A percentile compares a stretch with the other conserved stretches of the same genome.
These are phyloP conservation scores for Poicephalus meyeri DNA, from an alignment of 2,113 vertebrate genomes.

Conservation along the genomic window DNA sequence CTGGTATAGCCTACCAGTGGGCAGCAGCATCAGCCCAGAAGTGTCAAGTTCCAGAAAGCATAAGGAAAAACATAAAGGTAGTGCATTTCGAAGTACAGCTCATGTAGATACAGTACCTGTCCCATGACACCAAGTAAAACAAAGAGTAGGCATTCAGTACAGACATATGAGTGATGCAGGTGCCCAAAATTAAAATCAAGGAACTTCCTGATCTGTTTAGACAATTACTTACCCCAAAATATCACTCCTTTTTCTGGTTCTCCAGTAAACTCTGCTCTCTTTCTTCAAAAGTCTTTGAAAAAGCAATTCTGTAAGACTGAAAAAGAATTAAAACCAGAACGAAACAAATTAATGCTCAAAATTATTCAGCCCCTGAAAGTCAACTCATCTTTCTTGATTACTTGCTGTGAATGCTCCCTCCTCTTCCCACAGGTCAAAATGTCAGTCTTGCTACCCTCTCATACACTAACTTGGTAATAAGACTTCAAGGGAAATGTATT, in stretches of 20 bases:
- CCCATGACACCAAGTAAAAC: background rate
- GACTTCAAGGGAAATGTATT: background rate
- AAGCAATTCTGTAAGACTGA: background rate
- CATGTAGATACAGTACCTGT: background rate
- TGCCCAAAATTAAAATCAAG: background rate
- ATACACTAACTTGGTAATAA: background rate
- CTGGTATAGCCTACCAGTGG: background rate
- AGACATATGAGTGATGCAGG: background rate
- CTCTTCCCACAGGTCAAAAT: background rate
- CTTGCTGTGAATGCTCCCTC: background rate
- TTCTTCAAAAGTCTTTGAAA: background rate
- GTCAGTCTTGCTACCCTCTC: background rate
- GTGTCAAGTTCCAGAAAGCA: background rate
- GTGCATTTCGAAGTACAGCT: background rate
- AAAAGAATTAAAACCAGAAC: background rate
- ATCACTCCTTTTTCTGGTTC: background rate
- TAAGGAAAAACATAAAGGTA: background rate
- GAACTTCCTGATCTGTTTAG: background rate
- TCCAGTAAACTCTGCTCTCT: background rate
- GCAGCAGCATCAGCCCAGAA: background rate
- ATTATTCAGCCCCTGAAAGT: background rate
- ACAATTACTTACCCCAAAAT: background rate
- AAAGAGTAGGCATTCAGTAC: background rate
- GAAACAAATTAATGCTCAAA: background rate
- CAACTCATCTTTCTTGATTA: background rate